Percentiles rank a stretch among this genome's conserved stretches.
phyloP scores from a whole-genome alignment of 2,797 vertebrate genomes.

The Nyctibius grandis region DNA sequence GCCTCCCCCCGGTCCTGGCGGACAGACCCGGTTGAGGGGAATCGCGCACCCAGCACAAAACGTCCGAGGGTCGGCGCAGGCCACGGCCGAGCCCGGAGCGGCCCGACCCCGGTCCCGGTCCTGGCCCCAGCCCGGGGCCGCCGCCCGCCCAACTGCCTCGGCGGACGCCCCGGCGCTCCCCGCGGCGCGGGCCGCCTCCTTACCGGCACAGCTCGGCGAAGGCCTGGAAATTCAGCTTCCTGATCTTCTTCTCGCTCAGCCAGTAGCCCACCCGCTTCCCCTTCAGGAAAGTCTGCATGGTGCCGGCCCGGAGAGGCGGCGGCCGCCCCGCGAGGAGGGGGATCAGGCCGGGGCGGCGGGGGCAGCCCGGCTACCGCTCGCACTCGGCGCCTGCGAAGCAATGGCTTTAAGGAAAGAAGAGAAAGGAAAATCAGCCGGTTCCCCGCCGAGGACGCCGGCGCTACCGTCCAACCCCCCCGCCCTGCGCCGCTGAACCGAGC shows the following conservation, averaged over 20 bases:
- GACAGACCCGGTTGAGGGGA: not conserved
- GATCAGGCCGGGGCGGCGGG: not conserved
- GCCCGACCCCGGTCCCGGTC: not conserved
- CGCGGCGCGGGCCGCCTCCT: constrained; percentile 18
- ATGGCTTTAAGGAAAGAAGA: not conserved
- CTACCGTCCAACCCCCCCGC: not conserved
- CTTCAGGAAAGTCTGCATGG: constrained; percentile 96
- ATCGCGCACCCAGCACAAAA: not conserved
- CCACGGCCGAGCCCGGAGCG: not conserved
- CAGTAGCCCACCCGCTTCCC: constrained; percentile 95
- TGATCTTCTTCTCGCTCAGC: constrained; percentile 99
- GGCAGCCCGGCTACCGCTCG: not conserved
- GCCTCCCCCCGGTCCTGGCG: not conserved
- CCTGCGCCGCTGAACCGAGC: not conserved
- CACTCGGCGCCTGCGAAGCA: not conserved
- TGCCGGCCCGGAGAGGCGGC: not conserved
- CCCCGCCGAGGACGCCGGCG: not conserved
- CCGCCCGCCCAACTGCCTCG: constrained; percentile 81
- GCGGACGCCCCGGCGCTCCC: not conserved
- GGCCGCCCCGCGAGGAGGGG: not conserved
- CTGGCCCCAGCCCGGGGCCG: not conserved
- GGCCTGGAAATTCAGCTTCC: constrained; percentile 96
- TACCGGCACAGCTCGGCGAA: constrained; percentile 97
- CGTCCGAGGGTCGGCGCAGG: not conserved
- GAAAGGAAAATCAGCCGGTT: not conserved